Conservation (phyloP, 2,797 vertebrate species). For the Lithobates sylvaticus region DNA sequence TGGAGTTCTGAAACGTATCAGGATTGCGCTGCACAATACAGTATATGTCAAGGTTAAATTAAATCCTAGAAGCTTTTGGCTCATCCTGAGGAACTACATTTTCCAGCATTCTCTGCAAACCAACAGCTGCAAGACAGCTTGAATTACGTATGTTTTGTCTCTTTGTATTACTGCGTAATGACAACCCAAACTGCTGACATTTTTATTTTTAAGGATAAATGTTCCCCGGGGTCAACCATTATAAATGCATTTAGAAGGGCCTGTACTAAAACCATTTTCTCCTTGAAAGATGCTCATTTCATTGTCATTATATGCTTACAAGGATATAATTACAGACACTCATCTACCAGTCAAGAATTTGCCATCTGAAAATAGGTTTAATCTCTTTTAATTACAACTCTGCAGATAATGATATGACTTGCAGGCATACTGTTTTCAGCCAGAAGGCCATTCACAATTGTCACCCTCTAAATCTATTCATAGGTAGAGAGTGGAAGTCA, state of each 20-base stretch:
- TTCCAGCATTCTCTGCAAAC: too few species aligned
- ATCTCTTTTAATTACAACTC: slow-evolving; percentile 23
- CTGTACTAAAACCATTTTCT: neutral
- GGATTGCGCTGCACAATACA: too few species aligned
- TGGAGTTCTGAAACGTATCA: too few species aligned
- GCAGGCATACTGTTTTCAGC: neutral
- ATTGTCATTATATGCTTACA: neutral
- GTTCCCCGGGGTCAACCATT: neutral
- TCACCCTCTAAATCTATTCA: neutral
- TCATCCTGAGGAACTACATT: too few species aligned
- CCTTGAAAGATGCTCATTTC: neutral
- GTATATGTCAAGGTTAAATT: too few species aligned
- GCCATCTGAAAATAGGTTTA: neutral
- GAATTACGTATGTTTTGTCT: too few species aligned
- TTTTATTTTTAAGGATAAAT: too few species aligned
- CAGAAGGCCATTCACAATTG: neutral
- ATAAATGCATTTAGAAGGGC: neutral
- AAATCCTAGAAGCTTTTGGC: too few species aligned
- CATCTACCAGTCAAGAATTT: neutral
- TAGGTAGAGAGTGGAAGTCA: neutral
- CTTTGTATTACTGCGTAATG: too few species aligned
- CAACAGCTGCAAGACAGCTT: neutral
- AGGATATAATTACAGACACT: neutral
- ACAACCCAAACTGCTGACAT: too few species aligned
- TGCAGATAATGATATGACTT: slow-evolving; percentile 19